Percentiles rank a stretch among this genome's conserved stretches.
Conservation (phyloP, 1,140 invertebrate species). For the Aphaenogaster rudis region DNA sequence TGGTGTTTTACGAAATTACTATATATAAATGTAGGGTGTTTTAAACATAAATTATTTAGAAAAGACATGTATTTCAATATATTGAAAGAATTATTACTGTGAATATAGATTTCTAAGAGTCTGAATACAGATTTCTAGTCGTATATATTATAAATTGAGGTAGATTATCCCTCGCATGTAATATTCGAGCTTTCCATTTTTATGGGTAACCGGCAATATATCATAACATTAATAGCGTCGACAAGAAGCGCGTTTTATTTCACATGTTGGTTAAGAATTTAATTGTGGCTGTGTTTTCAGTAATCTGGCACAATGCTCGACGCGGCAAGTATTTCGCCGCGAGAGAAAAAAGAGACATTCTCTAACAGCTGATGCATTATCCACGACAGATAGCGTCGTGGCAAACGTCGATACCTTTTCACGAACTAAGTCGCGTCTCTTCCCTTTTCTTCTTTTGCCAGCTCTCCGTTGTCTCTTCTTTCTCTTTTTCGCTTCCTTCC, state of each 20-base stretch:
- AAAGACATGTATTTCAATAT: neutral
- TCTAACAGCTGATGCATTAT: constrained; percentile 74
- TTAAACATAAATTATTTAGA: neutral
- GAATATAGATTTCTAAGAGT: neutral
- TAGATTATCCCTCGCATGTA: neutral
- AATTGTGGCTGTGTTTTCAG: constrained; percentile 26
- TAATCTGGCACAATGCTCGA: constrained; percentile 36
- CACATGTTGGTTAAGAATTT: constrained; percentile 37
- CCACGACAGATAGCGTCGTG: constrained; percentile 75
- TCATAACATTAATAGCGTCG: neutral
- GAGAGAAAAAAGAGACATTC: constrained; percentile 63
- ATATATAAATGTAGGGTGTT: neutral
- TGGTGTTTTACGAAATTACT: neutral
- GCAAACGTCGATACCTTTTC: constrained; percentile 76
- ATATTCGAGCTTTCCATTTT: constrained; percentile 33
- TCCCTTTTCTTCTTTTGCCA: constrained; percentile 36
- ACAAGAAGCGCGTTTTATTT: neutral
- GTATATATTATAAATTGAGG: too few species aligned
- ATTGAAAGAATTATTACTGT: neutral
- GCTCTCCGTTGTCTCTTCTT: constrained; percentile 19
- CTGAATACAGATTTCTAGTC: neutral
- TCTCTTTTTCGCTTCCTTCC: constrained; percentile 17
- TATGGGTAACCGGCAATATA: too few species aligned
- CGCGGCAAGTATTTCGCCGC: constrained; percentile 24
- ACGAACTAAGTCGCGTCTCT: constrained; percentile 64